These are phyloP conservation scores for Pyrocoelia pectoralis DNA, from an alignment of 2,888 invertebrate genomes.

Conservation along the genomic window DNA sequence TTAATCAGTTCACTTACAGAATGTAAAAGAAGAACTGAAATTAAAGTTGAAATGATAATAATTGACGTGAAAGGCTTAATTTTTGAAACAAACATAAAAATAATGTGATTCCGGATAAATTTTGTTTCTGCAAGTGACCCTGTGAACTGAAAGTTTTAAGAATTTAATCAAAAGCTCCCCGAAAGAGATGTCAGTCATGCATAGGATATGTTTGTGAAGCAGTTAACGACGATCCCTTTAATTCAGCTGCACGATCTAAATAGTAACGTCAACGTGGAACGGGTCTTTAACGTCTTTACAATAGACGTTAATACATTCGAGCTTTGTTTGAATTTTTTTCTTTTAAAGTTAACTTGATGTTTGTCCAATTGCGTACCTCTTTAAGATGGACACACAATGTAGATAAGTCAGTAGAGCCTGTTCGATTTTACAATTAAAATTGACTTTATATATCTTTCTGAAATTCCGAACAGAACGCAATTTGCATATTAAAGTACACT, in stretches of 20 bases:
- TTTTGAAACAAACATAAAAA: too few species aligned
- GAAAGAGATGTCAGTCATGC: conserved; percentile 25
- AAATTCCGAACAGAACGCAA: conserved; percentile 45
- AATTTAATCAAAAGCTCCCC: conserved; percentile 14
- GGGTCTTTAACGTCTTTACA: conserved; percentile 27
- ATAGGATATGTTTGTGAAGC: conserved; percentile 20
- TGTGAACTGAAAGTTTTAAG: background rate
- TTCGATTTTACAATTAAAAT: conserved; percentile 49
- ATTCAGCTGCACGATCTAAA: conserved; percentile 22
- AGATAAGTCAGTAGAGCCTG: conserved; percentile 23
- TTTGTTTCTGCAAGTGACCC: too few species aligned
- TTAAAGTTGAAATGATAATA: too few species aligned
- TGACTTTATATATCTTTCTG: conserved; percentile 50
- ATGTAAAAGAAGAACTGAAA: too few species aligned
- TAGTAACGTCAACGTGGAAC: conserved; percentile 19
- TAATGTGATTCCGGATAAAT: too few species aligned
- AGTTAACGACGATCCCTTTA: conserved; percentile 22
- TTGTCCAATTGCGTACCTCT: conserved; percentile 30
- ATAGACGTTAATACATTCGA: conserved; percentile 31
- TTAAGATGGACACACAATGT: conserved; percentile 39
- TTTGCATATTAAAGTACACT: conserved; percentile 44
- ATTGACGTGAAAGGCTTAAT: too few species aligned
- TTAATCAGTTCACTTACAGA: too few species aligned
- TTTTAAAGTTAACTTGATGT: conserved; percentile 29
- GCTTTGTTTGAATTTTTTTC: conserved; percentile 23